Base-by-base conservation (phyloP, 2,113 vertebrate genomes). In the Montifringilla adamsi region DNA sequence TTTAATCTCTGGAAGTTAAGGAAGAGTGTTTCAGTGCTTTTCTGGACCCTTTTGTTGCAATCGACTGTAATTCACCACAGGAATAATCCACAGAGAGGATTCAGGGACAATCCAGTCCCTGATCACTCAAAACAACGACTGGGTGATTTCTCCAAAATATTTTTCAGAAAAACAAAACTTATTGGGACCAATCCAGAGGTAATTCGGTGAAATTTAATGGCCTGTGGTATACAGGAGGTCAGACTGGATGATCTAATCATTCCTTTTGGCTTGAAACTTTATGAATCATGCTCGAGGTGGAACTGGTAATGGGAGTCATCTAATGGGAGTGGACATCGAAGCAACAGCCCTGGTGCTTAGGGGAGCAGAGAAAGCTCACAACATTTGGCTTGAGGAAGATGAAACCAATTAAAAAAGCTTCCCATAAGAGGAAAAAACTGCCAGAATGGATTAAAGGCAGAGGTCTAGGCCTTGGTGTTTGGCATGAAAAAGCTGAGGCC, bases 231-330 rank as follows among this genome's bases (percentile, higher is more conserved):
- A 56, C 88, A 60, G 92, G 84, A 96, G 95, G 92, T 95, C 94
- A 96, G 85, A 75, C 35, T 81, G 49, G 63, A 94, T 95, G 92
- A 96, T 81, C 83, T 96, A 84, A 96, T 94, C 79, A 70, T 56
- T 75, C 90, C 85, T 49, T 84, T 89, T 95, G 93, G 94, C 92
- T 90, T 93, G 89, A 86, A 95, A 94, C 85, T 95, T 90, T 64
- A 94, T 97, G 94, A 97, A 86, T 96, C 94, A 96, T 92, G 64
- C 76, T 88, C 47, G 88, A 97, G 94, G 87, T 97, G 93, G 96
- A 96, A 95, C 94, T 94, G 74, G 94, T 79, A 94, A 95, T 69
- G 72, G 74, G 84, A 95, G 87, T 94, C 87, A 83, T 96, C 87
- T 94, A 95, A 95, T 95, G 93, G 93, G 93, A 97, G 95, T 93